phyloP scores from a whole-genome alignment of 2,797 vertebrate species.

The Percopsis omiscomaycus region DNA sequence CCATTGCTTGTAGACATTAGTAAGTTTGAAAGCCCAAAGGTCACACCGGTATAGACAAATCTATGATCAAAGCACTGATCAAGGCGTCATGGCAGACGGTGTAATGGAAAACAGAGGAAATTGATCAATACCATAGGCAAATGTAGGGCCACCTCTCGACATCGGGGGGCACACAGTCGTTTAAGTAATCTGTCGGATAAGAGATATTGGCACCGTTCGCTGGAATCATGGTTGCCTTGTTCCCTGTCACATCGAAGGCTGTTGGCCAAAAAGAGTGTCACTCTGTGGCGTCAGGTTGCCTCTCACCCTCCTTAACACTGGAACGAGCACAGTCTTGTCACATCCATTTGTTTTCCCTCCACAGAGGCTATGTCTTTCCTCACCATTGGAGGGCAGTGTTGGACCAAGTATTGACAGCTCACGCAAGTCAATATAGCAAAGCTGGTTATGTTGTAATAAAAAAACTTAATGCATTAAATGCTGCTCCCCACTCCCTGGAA shows the following conservation, averaged over 20 bases:
- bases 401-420: slow-evolving; percentile 51
- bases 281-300: neutral
- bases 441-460: slow-evolving; percentile 40
- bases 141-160: slow-evolving; percentile 6
- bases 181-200: neutral
- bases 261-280: neutral
- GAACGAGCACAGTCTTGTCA: neutral
- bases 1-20: neutral
- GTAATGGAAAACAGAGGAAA: slow-evolving; percentile 27
- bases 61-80: slow-evolving; percentile 26
- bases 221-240: neutral
- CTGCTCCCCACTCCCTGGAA: slow-evolving; percentile 52
- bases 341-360: neutral
- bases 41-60: neutral
- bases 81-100: slow-evolving; percentile 17
- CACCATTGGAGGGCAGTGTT: slow-evolving; percentile 76
- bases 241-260: neutral
- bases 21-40: neutral
- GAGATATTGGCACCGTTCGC: neutral
- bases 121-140: neutral
- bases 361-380: slow-evolving; percentile 8
- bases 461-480: slow-evolving; percentile 9
- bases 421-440: slow-evolving; percentile 33
- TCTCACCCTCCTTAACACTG: neutral
- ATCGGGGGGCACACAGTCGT: neutral